Evolutionary conservation across 2,797 vertebrate species (phyloP).

Genomic region (Dendrocincla tyrannina): DNA sequence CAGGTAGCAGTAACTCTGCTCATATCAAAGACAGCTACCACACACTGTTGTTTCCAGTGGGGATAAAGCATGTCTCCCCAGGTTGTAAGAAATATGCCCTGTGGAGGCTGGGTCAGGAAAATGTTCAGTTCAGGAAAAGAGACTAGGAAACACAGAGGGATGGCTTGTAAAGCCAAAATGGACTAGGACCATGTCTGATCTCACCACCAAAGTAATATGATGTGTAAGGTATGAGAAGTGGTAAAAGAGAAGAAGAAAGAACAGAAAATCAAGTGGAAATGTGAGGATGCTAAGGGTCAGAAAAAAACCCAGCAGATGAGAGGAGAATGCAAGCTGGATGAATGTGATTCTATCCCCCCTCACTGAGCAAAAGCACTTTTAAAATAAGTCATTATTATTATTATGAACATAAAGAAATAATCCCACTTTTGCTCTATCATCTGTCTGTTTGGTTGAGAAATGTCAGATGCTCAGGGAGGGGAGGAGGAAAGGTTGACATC

Average conservation of each 20-base stretch:
- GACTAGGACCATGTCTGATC: neutral
- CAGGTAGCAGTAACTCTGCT: neutral
- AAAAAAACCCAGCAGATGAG: neutral
- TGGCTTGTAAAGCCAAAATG: neutral
- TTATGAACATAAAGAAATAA: constrained; percentile 40
- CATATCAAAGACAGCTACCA: neutral
- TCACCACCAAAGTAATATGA: neutral
- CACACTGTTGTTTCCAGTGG: neutral
- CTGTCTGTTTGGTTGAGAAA: constrained; percentile 22
- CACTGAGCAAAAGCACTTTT: constrained; percentile 24
- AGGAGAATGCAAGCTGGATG: constrained; percentile 12
- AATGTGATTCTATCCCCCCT: neutral
- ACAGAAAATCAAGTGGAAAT: neutral
- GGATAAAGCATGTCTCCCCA: neutral
- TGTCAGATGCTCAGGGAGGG: constrained; percentile 13
- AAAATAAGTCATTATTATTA: constrained; percentile 43
- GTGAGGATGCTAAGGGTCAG: neutral
- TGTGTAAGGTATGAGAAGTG: neutral
- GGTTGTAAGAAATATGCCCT: neutral
- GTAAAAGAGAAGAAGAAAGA: neutral
- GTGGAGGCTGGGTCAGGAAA: neutral
- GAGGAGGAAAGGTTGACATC: constrained; percentile 29
- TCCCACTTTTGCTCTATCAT: constrained; percentile 48
- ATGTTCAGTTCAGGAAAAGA: neutral
- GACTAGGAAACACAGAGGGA: neutral